phyloP scores from a whole-genome alignment of 2,797 vertebrate species.

The Coregonus sp. region DNA sequence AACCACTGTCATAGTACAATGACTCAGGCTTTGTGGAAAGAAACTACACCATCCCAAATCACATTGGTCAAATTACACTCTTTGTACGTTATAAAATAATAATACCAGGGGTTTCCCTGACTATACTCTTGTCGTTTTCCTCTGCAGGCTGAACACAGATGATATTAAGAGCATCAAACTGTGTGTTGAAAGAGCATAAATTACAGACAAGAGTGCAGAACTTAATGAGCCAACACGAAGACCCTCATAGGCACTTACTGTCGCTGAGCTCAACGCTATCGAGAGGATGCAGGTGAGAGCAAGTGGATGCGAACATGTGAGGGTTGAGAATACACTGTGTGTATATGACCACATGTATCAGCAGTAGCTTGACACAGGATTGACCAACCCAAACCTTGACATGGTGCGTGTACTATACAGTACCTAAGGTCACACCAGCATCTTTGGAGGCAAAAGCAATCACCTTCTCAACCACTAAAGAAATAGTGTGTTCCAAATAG shows the following conservation, averaged over 20 bases:
- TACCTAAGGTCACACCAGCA: neutral
- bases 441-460: slow-evolving; percentile 3
- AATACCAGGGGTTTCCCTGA: slow-evolving; percentile 44
- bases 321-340: slow-evolving; percentile 26
- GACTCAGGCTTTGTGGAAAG: slow-evolving; percentile 42
- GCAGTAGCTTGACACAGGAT: slow-evolving; percentile 41
- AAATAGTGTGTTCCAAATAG: slow-evolving; percentile 16
- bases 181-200: slow-evolving; percentile 54
- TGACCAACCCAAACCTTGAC: slow-evolving; percentile 34
- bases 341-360: slow-evolving; percentile 32
- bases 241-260: slow-evolving; percentile 41
- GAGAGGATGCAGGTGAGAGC: slow-evolving; percentile 66
- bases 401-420: slow-evolving; percentile 23
- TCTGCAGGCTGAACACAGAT: slow-evolving; percentile 35
- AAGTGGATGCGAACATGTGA: slow-evolving; percentile 46
- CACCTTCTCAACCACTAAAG: slow-evolving; percentile 10
- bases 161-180: slow-evolving; percentile 40
- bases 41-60: slow-evolving; percentile 44
- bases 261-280: slow-evolving; percentile 46
- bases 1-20: slow-evolving; percentile 29
- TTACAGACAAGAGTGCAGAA: slow-evolving; percentile 47
- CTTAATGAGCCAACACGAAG: slow-evolving; percentile 58
- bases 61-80: slow-evolving; percentile 57
- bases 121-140: slow-evolving; percentile 35
- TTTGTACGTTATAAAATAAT: slow-evolving; percentile 45